A percentile compares a stretch with the other conserved stretches of the same genome.
Conservation (phyloP, 2,888 invertebrate genomes). For the Phania funesta region DNA sequence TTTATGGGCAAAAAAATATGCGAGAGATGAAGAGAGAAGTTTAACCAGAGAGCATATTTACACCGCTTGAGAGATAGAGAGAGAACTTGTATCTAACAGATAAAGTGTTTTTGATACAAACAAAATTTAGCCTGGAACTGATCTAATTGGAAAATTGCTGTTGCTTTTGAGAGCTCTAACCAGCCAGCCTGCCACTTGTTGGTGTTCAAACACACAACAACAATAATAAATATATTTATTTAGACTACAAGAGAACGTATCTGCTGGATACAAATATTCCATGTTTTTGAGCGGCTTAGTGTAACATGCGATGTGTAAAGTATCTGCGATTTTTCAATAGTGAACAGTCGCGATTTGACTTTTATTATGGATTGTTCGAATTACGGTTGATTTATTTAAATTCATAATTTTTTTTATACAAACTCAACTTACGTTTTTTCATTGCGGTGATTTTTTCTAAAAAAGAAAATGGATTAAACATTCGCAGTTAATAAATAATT, state of each 20-base stretch:
- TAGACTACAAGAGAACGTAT: slow-evolving; percentile 27
- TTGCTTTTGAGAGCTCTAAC: slow-evolving; percentile 66
- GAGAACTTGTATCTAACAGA: slow-evolving; percentile 44
- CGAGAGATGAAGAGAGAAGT: slow-evolving; percentile 4
- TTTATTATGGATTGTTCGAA: slow-evolving; percentile 43
- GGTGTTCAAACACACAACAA: not conserved
- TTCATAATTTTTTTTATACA: slow-evolving; percentile 14
- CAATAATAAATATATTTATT: slow-evolving; percentile 32
- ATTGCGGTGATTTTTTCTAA: not conserved
- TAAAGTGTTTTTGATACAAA: slow-evolving; percentile 29
- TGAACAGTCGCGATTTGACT: slow-evolving; percentile 68
- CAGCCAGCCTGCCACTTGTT: slow-evolving; percentile 49
- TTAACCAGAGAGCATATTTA: not conserved
- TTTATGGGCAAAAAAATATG: slow-evolving; percentile 21
- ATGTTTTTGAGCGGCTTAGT: not conserved
- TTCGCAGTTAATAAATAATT: not conserved
- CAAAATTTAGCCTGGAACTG: slow-evolving; percentile 62
- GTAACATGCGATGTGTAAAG: slow-evolving; percentile 49
- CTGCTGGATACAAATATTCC: slow-evolving; percentile 52
- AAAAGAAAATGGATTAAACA: not conserved
- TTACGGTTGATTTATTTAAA: slow-evolving; percentile 34
- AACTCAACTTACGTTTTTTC: slow-evolving; percentile 14
- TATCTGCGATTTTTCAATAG: slow-evolving; percentile 41
- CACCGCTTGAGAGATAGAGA: slow-evolving; percentile 47
- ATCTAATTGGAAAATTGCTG: slow-evolving; percentile 77